Base-by-base conservation (phyloP, 2,888 invertebrate species). In the Bugulina stolonifera region DNA sequence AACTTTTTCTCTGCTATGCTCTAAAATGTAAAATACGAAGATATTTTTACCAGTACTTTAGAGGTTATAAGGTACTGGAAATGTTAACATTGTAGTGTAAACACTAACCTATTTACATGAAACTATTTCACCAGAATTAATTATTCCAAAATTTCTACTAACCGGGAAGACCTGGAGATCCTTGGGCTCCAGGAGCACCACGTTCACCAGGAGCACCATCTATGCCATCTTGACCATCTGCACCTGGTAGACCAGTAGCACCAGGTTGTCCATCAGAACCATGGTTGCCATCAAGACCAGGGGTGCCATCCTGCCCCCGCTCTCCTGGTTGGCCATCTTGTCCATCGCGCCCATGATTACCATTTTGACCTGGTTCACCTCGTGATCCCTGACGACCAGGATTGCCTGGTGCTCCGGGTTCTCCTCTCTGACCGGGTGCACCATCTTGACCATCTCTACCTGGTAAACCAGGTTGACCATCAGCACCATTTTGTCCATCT, bases 361-460 rank as follows among this genome's bases (percentile, higher is more conserved):
- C 64, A 29, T 35, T 27, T 35, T 23, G 64, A 14, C 72, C 64
- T 22, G 72, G 35, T 5, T 32, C 69, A 52, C 72, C 72, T 64
- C n/a, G 22, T 10, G 22, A 22, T 35, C 70, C 70, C 5, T 2
- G 27, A 23, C 14, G 22, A 27, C 72, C 72, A n/a, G 72, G 69
- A 22, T 22, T 1, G 35, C 72, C 72, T 23, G 32, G 29, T 35
- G 29, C 22, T 23, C 72, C 72, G 14, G 54, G 3, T 1, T 25
- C 32, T 5, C 73, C 71, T 23, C 18, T 2, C 43, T 22, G 23
- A 1, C 71, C 73, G 23, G 25, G n/a, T 22, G 35, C 2, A 23
- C 73, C 73, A 54, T 71, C 64, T 23, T 22, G 5, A 27, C 73
- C 73, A 34, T 71, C 54, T 27, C 27, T 29, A 52, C 73, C 73